Base-by-base conservation (phyloP, 2,888 invertebrate species). In the Fragum fragum region DNA sequence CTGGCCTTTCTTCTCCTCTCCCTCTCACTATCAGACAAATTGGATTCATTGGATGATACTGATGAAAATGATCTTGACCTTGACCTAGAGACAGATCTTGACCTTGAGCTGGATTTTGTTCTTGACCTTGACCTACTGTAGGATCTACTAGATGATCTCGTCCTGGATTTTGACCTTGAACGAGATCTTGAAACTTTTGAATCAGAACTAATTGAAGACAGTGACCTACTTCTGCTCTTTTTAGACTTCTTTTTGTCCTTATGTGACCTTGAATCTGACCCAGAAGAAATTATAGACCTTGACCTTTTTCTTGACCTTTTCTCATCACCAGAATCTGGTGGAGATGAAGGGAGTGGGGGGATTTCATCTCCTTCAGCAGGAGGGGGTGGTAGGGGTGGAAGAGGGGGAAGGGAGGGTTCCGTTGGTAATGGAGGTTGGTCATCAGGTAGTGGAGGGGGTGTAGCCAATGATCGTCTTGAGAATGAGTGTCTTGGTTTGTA, bases 401-500 rank as follows among this genome's bases (percentile, higher is more conserved):
- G 74, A 29, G 85, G 83, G 29, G 86, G 85, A 11, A 77, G 76
- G 23, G 85, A 72, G 1, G 85, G 82, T 5, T 83, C 81, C 18
- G 71, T 72, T 9, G 85, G 85, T 28, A 84, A 84, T 21, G 87
- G 88, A 5, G 88, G 87, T 11, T 84, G 88, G 14, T 80, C 79
- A 39, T 73, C 79, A 16, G 85, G 80, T 26, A 81, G 66, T 14
- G 84, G 78, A 21, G 82, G 87, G 53, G 79, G 87, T 11, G 82
- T 63, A n/a, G 69, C 26, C 18, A 68, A 55, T 42, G 73, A 74
- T 36, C 83, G 81, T 21, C 88, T 69, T 18, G 85, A 69, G 55
- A 86, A 85, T 3, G 81, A 82, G 36, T 83, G 86, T n/a, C 87
- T 73, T 73, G 97, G 97, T 93, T 97, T 97, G 93, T 97, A 97